Base-by-base conservation (phyloP, 2,797 vertebrate species). In the Falco naumanni region DNA sequence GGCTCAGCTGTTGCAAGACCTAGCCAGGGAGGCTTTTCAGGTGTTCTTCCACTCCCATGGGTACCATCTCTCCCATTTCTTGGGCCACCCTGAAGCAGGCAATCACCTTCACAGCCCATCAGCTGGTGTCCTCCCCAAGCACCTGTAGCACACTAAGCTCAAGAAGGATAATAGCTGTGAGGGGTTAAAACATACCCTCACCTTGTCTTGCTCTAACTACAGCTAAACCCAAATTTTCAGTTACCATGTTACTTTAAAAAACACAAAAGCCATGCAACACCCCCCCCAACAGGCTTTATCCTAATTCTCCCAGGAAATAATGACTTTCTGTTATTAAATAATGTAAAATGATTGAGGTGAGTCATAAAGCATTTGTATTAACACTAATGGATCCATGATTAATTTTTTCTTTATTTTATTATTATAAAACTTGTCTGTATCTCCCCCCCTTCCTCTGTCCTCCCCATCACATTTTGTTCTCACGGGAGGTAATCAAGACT, bases 401-500 rank as follows among this genome's bases (percentile, higher is more conserved):
- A 97, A 93, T 93, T 95, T 95, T 88, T 72, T 59, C 54, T 87
- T 87, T 93, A 95, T 95, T 95, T 97, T 96, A 64, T 87, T 48
- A 11, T 91, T 91, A 79, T 81, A 94, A 95, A 96, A 89, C 92
- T 93, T 88, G n/a, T 11, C 94, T 94, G 59, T 25, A 39, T 66
- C 48, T 43, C 56, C 47, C 70, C 51, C 54, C 45, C n/a, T 57
- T 50, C 29, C 85, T 84, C 85, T 86, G 89, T 90, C 92, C 95
- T 96, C 90, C 81, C 92, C 84, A 86, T 91, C 93, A 87, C 72
- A 85, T 87, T 95, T 87, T 79, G 54, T 95, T 97, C 97, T 96
- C 97, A 80, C 45, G 95, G 91, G 96, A 96, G 81, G 93, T 89
- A 97, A 97, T 97, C 97, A 97, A 96, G 93, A 69, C 84, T 95